phyloP scores from a whole-genome alignment of 2,888 invertebrate species.

The Agriopis aurantiaria region DNA sequence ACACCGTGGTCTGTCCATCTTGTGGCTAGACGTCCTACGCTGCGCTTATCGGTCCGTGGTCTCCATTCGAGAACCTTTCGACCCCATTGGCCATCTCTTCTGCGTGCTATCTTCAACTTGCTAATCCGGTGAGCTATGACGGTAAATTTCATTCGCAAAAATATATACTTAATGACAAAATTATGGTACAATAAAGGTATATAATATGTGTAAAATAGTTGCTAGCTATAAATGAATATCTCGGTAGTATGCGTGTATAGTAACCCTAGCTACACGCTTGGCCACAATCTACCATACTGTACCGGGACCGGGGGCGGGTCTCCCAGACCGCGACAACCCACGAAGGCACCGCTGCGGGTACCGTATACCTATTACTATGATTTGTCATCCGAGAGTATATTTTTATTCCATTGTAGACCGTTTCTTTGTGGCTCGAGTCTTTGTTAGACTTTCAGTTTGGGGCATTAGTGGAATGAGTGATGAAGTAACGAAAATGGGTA shows the following conservation, averaged over 20 bases:
- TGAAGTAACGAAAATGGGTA: constrained; percentile 18
- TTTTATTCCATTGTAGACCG: constrained; percentile 50
- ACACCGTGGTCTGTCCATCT: too few species aligned
- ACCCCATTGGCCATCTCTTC: too few species aligned
- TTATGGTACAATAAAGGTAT: too few species aligned
- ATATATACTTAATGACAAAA: too few species aligned
- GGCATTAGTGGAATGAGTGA: constrained; percentile 32
- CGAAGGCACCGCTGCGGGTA: constrained; percentile 55
- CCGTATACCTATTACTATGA: constrained; percentile 59
- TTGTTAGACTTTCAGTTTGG: constrained; percentile 34
- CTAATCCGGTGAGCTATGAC: too few species aligned
- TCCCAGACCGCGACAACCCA: constrained; percentile 52
- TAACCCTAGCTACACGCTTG: neutral
- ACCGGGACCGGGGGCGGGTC: constrained; percentile 10
- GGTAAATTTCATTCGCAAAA: too few species aligned
- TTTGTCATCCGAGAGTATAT: constrained; percentile 56
- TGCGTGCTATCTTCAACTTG: too few species aligned
- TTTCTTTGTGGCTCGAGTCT: constrained; percentile 36
- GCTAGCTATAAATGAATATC: neutral
- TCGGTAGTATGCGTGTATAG: neutral
- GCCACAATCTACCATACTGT: neutral
- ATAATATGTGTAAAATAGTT: too few species aligned
- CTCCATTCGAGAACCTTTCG: too few species aligned
- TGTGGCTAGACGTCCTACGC: too few species aligned
- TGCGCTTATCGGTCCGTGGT: too few species aligned